Evolutionary conservation across 2,113 vertebrate species (phyloP).

Genomic region (Tringa solitaria): DNA sequence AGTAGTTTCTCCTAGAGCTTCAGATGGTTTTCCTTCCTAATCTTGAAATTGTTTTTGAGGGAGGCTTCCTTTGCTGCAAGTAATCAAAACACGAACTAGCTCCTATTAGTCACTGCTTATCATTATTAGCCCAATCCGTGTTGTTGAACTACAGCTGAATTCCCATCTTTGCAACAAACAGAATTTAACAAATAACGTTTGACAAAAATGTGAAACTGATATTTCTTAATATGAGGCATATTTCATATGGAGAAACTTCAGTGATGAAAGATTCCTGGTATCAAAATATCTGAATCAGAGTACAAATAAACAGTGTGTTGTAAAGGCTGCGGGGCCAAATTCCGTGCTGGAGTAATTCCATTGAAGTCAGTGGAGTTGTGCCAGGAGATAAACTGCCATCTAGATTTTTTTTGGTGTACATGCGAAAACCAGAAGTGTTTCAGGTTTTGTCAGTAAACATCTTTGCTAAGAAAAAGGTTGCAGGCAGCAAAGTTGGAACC

Average conservation of each 20-base stretch:
- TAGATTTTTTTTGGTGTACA: neutral
- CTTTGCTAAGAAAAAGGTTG: neutral
- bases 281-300: slow-evolving; percentile 42
- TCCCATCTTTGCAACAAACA: slow-evolving; percentile 63
- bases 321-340: slow-evolving; percentile 42
- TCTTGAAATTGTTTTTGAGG: slow-evolving; percentile 48
- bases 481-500: neutral
- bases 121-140: neutral
- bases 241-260: slow-evolving; percentile 56
- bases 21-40: slow-evolving; percentile 13
- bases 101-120: slow-evolving; percentile 41
- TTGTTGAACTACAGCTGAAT: slow-evolving; percentile 56
- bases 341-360: slow-evolving; percentile 49
- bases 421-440: neutral
- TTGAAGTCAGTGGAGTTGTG: slow-evolving; percentile 1
- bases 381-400: slow-evolving; percentile 53
- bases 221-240: slow-evolving; percentile 74
- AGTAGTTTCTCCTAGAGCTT: slow-evolving; percentile 41
- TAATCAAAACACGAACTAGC: neutral
- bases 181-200: slow-evolving; percentile 66
- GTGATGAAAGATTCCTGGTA: slow-evolving; percentile 39
- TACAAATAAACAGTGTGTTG: slow-evolving; percentile 34
- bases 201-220: slow-evolving; percentile 70
- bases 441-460: neutral
- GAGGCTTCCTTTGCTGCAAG: slow-evolving; percentile 27